Evolutionary conservation across 2,888 invertebrate genomes (phyloP).

Genomic region (Lasioglossum villosulum): DNA sequence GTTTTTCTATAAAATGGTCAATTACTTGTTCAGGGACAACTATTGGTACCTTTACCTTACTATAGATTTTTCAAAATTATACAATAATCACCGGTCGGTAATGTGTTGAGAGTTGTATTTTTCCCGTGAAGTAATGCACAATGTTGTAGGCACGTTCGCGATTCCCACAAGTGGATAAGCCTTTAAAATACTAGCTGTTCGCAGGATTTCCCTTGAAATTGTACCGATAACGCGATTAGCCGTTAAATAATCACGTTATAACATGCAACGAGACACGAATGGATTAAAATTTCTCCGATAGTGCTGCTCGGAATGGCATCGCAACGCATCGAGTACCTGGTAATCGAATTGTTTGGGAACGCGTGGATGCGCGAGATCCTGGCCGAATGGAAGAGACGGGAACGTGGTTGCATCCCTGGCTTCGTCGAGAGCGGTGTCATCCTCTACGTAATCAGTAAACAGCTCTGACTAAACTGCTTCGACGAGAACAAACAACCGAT

Average conservation of each 20-base stretch:
- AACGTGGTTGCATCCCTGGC: conserved; percentile 92
- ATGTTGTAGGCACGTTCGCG: not conserved
- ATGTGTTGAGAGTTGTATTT: no score
- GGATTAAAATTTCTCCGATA: conserved; percentile 78
- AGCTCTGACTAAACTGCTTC: conserved; percentile 46
- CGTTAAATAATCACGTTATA: conserved; percentile 24
- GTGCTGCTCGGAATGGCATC: conserved; percentile 97
- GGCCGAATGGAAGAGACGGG: conserved; percentile 91
- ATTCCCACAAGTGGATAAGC: not conserved
- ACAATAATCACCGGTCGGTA: no score
- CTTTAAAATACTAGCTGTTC: not conserved
- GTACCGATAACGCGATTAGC: conserved; percentile 32
- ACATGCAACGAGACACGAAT: not conserved
- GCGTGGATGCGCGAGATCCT: conserved; percentile 91
- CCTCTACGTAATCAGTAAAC: conserved; percentile 94
- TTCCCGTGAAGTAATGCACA: not conserved
- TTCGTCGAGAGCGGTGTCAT: conserved; percentile 93
- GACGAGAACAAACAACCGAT: not conserved
- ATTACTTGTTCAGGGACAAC: no score
- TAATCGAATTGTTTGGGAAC: conserved; percentile 92
- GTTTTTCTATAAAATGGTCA: no score
- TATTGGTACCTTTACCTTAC: no score
- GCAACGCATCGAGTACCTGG: conserved; percentile 94
- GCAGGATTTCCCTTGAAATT: not conserved
- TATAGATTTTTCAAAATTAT: no score